Percentiles rank a stretch among this genome's conserved stretches.
These are phyloP conservation scores for Eristalinus sepulchralis DNA, from an alignment of 2,888 invertebrate genomes.

Conservation along the genomic window DNA sequence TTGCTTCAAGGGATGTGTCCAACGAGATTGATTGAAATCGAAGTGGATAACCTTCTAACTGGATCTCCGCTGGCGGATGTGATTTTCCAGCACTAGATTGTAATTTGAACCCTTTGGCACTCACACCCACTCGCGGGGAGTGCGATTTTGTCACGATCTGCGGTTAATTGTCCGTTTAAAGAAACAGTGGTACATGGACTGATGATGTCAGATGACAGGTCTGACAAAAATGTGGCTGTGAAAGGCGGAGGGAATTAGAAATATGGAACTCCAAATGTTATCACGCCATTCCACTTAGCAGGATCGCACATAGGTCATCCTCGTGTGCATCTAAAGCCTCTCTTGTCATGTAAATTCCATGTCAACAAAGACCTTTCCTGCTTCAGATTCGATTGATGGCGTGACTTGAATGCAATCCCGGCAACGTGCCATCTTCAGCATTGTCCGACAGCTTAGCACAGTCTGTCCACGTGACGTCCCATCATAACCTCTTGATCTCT, in stretches of 20 bases:
- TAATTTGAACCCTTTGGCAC: neutral
- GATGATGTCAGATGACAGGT: too few species aligned
- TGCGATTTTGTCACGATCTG: neutral
- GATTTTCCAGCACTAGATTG: neutral
- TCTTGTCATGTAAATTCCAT: neutral
- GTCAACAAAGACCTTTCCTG: neutral
- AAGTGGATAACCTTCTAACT: neutral
- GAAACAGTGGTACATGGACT: neutral
- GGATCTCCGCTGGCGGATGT: neutral
- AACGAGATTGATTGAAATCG: neutral
- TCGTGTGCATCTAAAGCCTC: neutral
- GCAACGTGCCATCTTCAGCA: neutral
- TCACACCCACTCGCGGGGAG: neutral
- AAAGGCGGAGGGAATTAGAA: too few species aligned
- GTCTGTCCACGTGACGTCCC: neutral
- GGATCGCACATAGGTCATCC: neutral
- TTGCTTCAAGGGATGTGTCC: neutral
- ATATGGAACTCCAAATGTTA: too few species aligned
- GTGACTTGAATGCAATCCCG: neutral
- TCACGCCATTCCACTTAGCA: neutral
- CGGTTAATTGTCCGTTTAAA: neutral
- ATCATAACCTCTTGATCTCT: slow-evolving; percentile 15
- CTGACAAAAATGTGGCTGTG: too few species aligned
- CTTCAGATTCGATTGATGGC: neutral
- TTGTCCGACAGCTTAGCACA: neutral